phyloP scores from a whole-genome alignment of 2,113 vertebrate species.

The Propithecus coquereli region DNA sequence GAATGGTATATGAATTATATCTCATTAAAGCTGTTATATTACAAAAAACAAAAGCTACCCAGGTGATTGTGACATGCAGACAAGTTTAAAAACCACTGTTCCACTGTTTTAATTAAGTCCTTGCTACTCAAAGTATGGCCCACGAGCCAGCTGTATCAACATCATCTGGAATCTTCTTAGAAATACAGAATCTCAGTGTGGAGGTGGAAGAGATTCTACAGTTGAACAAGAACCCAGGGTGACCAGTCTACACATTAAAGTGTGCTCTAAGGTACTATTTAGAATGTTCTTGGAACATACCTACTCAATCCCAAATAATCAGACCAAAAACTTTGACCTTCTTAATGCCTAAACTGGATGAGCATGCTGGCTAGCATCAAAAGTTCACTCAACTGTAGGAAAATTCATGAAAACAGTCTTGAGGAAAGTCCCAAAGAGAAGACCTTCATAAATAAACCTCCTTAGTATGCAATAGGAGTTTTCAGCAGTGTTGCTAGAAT shows the following conservation, averaged over 20 bases:
- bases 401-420: background rate
- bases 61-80: background rate
- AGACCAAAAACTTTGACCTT: background rate
- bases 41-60: background rate
- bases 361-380: background rate
- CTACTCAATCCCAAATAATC: background rate
- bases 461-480: background rate
- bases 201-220: background rate
- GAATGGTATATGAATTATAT: background rate
- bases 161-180: background rate
- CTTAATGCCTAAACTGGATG: background rate
- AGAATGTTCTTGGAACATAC: background rate
- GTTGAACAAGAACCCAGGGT: background rate
- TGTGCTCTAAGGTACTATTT: background rate
- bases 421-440: background rate
- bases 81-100: background rate
- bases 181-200: background rate
- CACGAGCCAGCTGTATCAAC: background rate
- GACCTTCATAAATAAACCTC: background rate
- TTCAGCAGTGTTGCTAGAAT: background rate
- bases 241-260: background rate
- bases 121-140: background rate
- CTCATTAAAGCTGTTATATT: background rate
- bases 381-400: background rate
- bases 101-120: background rate